These are phyloP conservation scores for Menidia menidia DNA, from an alignment of 2,797 vertebrate genomes.

Conservation along the genomic window DNA sequence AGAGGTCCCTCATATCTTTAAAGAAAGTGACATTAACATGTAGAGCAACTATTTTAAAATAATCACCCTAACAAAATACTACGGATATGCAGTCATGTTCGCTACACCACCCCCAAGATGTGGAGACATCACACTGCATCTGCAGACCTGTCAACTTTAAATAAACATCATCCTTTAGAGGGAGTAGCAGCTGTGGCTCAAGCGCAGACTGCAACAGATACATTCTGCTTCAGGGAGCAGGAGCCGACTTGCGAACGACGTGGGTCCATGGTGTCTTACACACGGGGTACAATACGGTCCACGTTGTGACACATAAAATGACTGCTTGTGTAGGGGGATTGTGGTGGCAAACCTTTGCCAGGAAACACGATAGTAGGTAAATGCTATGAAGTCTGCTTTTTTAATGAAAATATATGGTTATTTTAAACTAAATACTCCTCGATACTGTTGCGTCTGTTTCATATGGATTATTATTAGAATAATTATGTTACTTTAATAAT, in stretches of 20 bases:
- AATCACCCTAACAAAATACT: neutral
- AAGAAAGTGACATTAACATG: neutral
- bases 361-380: neutral
- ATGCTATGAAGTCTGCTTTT: conserved; percentile 10
- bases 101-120: neutral
- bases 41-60: neutral
- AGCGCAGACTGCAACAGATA: conserved; percentile 2
- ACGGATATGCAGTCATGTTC: neutral
- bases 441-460: neutral
- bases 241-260: conserved; percentile 12
- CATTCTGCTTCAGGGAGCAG: neutral
- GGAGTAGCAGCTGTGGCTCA: neutral
- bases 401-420: neutral
- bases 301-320: conserved; percentile 22
- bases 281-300: neutral
- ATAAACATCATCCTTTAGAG: conserved; percentile 9
- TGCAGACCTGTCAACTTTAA: conserved; percentile 15
- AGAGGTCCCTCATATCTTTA: neutral
- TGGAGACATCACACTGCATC: neutral
- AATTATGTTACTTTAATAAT: too few relatives aligned
- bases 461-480: neutral
- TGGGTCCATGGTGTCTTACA: neutral
- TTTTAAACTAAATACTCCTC: neutral
- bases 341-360: neutral
- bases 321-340: neutral